These are phyloP conservation scores for Phoebastria nigripes DNA, from an alignment of 2,797 vertebrate species.

Conservation along the genomic window DNA sequence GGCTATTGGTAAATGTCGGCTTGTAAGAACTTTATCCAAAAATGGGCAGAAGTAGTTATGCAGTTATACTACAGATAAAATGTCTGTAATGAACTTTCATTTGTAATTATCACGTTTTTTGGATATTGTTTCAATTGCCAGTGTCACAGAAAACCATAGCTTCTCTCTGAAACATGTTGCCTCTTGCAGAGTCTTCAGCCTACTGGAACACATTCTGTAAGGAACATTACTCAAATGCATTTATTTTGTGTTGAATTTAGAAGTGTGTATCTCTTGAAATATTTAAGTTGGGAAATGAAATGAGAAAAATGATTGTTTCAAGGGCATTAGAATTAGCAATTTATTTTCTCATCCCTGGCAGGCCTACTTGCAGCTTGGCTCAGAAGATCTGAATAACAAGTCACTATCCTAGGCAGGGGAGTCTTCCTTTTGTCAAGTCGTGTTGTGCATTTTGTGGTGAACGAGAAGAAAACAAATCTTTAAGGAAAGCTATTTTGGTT, in stretches of 20 bases:
- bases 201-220: too few species aligned
- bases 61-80: conserved; percentile 14
- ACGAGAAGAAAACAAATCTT: conserved; percentile 58
- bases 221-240: neutral
- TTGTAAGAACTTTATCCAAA: neutral
- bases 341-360: conserved; percentile 55
- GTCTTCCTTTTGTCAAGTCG: conserved; percentile 58
- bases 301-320: neutral
- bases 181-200: neutral
- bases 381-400: conserved; percentile 48
- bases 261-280: conserved; percentile 40
- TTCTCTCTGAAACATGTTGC: conserved; percentile 6
- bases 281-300: conserved; percentile 37
- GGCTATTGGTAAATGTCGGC: neutral
- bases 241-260: neutral
- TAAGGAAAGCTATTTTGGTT: conserved; percentile 63
- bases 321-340: conserved; percentile 22
- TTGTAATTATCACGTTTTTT: neutral
- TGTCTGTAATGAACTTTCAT: conserved; percentile 6
- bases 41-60: neutral
- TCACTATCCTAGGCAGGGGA: conserved; percentile 24
- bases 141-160: conserved; percentile 22
- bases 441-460: conserved; percentile 51
- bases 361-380: conserved; percentile 7
- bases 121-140: conserved; percentile 43